These are phyloP conservation scores for Mormyrops attenuatus DNA, from an alignment of 2,797 vertebrate species.

Conservation along the genomic window DNA sequence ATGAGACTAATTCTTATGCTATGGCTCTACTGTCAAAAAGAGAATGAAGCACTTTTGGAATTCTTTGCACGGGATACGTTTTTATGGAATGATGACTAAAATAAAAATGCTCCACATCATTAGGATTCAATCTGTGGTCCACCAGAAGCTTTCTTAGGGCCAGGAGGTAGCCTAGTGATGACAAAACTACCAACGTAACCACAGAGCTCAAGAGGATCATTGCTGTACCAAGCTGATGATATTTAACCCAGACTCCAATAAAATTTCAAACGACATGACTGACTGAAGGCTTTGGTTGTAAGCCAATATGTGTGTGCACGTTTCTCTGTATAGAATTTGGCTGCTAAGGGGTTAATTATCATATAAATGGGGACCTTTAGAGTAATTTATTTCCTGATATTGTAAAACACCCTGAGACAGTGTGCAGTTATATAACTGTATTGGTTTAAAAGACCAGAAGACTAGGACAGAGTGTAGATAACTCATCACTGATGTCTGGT, in stretches of 20 bases:
- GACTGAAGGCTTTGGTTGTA: not conserved
- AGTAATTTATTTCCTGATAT: not conserved
- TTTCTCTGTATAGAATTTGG: not conserved
- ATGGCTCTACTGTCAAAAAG: not conserved
- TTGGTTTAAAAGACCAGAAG: conserved; percentile 3
- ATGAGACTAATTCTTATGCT: not conserved
- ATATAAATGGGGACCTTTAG: not conserved
- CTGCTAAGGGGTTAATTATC: not conserved
- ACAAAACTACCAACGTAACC: not conserved
- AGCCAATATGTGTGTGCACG: not conserved
- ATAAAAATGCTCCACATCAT: not conserved
- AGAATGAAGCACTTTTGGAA: not conserved
- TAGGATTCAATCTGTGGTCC: not conserved
- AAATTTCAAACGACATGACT: not conserved
- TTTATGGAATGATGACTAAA: not conserved
- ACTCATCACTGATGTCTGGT: not conserved
- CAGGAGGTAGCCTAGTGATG: not conserved
- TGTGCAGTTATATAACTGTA: not conserved
- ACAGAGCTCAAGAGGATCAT: not conserved
- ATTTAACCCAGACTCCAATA: not conserved
- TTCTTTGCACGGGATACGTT: not conserved
- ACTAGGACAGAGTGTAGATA: not conserved
- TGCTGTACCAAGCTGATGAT: not conserved
- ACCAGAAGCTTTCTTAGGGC: not conserved
- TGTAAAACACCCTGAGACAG: not conserved